Evolutionary conservation across 2,797 vertebrate genomes (phyloP), one percentile per base, ranked within the genome.

Genomic region (Molossus molossus): DNA sequence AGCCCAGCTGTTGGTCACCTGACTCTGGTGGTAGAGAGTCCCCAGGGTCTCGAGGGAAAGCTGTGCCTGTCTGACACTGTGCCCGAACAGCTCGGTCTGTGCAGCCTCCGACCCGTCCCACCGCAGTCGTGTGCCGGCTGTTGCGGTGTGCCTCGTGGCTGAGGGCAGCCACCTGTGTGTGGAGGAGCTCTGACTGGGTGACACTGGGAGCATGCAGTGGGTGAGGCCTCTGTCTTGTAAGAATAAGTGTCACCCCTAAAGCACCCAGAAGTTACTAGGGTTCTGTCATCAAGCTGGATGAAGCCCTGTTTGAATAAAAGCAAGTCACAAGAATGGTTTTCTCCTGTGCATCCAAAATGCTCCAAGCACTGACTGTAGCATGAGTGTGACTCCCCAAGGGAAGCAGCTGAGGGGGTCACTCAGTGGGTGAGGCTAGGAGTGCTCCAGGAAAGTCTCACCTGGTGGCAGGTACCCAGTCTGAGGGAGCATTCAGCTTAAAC

Each of bases 101-200:
- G 8, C 70, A 12, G 53, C 70, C 79, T 37, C 62, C 23, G 29
- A 17, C 20, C 60, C 14, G 1, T 45, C 64, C 11, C 20, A 2
- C 3, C 0, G 15, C 5, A 1, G 29, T 6, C 4, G 2, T 0
- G 48, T 13, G 15, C 45, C 10, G 40, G 65, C 48, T 23, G 57
- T 3, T 21, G 57, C 20, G 53, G 60, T 14, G 15, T 18, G 3
- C 27, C 11, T 5, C 15, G 14, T 29, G 57, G 29, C 45, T 13
- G 1, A 70, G 27, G n/a, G 25, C 15, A 4, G 27, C 18, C 2
- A 1, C 18, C 33, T 60, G 14, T 45, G 10, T 50, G 33, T n/a
- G 45, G 11, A 21, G 84, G 12, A 33, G 6, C 40, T 20, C 37
- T 6, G 5, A 25, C 27, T 6, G 7, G 6, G 6, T 58, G 3